phyloP scores from a whole-genome alignment of 2,888 invertebrate species.

The Protonemura montana region DNA sequence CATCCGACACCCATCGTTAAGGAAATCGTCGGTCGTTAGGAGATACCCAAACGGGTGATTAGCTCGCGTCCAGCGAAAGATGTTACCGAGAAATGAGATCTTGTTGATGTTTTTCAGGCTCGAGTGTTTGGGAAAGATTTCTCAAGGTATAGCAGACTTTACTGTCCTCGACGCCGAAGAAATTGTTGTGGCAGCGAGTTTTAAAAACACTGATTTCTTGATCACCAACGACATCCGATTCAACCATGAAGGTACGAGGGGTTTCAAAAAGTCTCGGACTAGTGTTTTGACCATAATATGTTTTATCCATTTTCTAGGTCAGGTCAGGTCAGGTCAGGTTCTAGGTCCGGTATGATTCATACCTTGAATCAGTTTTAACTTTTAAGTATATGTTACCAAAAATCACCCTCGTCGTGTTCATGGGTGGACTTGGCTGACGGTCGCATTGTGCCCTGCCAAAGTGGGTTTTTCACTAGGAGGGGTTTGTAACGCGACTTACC shows the following conservation, averaged over 20 bases:
- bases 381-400: too few species aligned
- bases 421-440: too few species aligned
- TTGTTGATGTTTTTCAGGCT: conserved; percentile 63
- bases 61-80: background rate
- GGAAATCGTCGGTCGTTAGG: background rate
- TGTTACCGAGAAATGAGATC: background rate
- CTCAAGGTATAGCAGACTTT: conserved; percentile 81
- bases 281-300: too few species aligned
- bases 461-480: too few species aligned
- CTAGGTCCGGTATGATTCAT: too few species aligned
- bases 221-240: conserved; percentile 74
- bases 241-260: conserved; percentile 61
- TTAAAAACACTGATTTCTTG: conserved; percentile 63
- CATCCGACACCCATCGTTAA: background rate
- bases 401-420: too few species aligned
- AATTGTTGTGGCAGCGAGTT: conserved; percentile 71
- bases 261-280: too few species aligned
- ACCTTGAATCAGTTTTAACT: too few species aligned
- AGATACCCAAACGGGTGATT: background rate
- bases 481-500: too few species aligned
- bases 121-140: conserved; percentile 80
- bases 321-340: too few species aligned
- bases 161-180: conserved; percentile 86
- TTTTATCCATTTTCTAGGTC: too few species aligned
- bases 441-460: too few species aligned